These are phyloP conservation scores for Ruditapes philippinarum DNA, from an alignment of 1,140 invertebrate genomes.

Conservation along the genomic window DNA sequence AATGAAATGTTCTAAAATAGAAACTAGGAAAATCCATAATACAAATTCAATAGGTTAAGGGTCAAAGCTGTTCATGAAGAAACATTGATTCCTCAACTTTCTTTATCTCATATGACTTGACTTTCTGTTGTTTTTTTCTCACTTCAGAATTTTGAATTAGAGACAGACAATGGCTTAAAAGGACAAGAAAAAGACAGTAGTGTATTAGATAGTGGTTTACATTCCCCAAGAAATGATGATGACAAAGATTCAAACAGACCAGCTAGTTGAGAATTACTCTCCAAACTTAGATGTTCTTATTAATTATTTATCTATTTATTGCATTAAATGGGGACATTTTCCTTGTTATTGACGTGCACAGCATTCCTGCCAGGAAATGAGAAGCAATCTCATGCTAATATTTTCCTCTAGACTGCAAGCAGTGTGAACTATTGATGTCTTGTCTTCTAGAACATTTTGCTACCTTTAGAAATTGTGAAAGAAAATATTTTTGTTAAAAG, in stretches of 20 bases:
- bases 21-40: too few relatives aligned
- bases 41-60: too few relatives aligned
- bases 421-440: too few relatives aligned
- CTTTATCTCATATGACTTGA: too few relatives aligned
- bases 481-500: too few relatives aligned
- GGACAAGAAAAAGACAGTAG: not conserved
- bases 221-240: constrained; percentile 33
- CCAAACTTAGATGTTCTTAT: not conserved
- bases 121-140: not conserved
- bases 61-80: too few relatives aligned
- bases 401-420: too few relatives aligned
- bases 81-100: too few relatives aligned
- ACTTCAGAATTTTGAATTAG: constrained; percentile 66
- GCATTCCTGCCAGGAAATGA: not conserved
- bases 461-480: too few relatives aligned
- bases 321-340: not conserved
- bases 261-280: not conserved
- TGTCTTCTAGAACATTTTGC: too few relatives aligned
- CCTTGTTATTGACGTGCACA: not conserved
- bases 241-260: constrained; percentile 32
- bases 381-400: not conserved
- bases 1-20: too few relatives aligned
- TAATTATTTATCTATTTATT: not conserved
- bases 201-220: constrained; percentile 51
- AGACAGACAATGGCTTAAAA: constrained; percentile 29